Evolutionary conservation across 2,888 invertebrate genomes (phyloP), one percentile per base, ranked within the genome.

Genomic region (Thumatha senex): DNA sequence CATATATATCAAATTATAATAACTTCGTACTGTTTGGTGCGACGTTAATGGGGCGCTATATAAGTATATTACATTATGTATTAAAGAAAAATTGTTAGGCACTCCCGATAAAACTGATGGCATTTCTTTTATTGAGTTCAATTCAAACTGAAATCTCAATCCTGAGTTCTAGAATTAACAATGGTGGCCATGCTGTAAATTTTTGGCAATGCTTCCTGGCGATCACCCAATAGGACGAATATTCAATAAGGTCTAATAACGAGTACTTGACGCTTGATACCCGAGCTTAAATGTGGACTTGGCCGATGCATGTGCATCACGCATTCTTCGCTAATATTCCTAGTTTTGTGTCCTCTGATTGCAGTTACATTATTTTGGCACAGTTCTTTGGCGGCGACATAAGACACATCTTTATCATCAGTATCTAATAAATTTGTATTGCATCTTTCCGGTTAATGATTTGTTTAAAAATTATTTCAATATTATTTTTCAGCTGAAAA

Each of bases 181-280:
- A 78, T 74, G 67, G 78, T 72, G 72, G 81, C 76, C 77, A 74
- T 65, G 69, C 71, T 70, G 74, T 74, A 76, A 78, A 82, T 83
- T 80, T 83, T 87, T 87, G 84, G 85, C 84, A 84, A 77, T 80
- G 76, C 72, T 71, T 77, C 77, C 75, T 86, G 86, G 85, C 86
- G 63, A 61, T 54, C 73, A 67, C 78, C 83, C 84, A 86, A 83
- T 79, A 64, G 69, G 65, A 74, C 64, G 53, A 62, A 61, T 61
- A 70, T 75, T 75, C 68, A 68, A 76, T 78, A 76, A 67, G 68
- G 73, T 74, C 66, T 69, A 70, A 70, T 54, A 58, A 48, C 59
- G 56, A 56, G 58, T 49, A 51, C 64, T 55, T 24, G 18, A 24
- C 18, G 18, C 18, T 24, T 24, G 18, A 24, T 24, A 24, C 46